A percentile compares a stretch with the other conserved stretches of the same genome.
Conservation (phyloP, 2,797 vertebrate genomes). For the Catostomus latipinnis region DNA sequence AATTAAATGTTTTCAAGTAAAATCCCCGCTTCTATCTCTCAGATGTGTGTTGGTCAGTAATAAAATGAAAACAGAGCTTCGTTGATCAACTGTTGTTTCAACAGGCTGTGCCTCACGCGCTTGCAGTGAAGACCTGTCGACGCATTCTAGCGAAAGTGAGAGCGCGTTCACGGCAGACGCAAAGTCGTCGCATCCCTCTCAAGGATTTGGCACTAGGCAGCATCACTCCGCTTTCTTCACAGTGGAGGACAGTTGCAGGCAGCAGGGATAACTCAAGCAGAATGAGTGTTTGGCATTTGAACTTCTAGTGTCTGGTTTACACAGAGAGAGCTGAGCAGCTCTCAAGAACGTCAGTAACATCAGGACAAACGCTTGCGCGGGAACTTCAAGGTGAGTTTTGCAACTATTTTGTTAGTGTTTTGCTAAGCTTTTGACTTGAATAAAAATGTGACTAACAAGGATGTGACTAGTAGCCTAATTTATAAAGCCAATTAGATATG, state of each 20-base stretch:
- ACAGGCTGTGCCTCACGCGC: neutral
- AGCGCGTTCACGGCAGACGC: constrained; percentile 20
- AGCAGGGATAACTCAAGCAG: constrained; percentile 2
- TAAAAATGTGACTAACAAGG: neutral
- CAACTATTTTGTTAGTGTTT: neutral
- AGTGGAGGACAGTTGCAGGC: neutral
- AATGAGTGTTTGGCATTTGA: constrained; percentile 3
- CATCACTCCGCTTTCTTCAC: constrained; percentile 18
- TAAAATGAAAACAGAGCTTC: no score
- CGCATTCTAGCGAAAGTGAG: constrained; percentile 34
- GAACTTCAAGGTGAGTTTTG: neutral
- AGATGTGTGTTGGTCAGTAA: no score
- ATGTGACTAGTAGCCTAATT: no score
- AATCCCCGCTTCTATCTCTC: no score
- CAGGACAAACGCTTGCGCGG: neutral
- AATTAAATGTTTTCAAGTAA: no score
- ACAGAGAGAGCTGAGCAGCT: neutral
- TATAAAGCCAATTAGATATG: no score
- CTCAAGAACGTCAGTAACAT: neutral
- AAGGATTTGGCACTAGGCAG: constrained; percentile 1
- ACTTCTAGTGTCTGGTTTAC: neutral
- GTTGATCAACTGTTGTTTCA: no score
- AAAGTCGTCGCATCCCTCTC: constrained; percentile 23
- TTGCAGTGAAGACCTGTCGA: neutral
- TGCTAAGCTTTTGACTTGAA: neutral